Conservation (phyloP, 2,888 invertebrate genomes). For the Sarcophaga rosellei region DNA sequence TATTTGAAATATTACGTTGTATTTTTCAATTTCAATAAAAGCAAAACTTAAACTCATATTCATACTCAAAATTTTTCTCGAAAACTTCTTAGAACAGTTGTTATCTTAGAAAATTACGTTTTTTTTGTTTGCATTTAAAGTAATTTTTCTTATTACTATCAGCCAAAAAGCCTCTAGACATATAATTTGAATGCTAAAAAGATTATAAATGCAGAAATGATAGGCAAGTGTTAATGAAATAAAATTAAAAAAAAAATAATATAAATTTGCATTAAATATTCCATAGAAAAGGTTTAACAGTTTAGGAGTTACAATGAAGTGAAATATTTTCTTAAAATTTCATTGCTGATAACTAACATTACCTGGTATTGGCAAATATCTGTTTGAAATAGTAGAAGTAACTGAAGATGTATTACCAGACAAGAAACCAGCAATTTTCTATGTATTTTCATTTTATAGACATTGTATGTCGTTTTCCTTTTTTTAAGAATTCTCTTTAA, state of each 20-base stretch:
- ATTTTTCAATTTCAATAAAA: no score
- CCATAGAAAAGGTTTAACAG: no score
- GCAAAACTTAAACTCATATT: no score
- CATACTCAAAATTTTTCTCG: not conserved
- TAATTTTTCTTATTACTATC: not conserved
- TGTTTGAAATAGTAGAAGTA: slow-evolving; percentile 1
- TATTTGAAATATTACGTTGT: no score
- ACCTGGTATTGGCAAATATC: slow-evolving; percentile 18
- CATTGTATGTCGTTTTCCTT: slow-evolving; percentile 10
- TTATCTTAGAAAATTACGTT: not conserved
- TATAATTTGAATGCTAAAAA: not conserved
- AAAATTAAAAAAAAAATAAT: no score
- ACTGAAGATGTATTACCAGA: not conserved
- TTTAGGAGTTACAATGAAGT: no score
- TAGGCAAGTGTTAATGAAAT: no score
- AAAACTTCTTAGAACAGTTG: not conserved
- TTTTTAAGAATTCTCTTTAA: slow-evolving; percentile 38
- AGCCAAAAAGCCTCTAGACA: not conserved
- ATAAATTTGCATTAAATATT: no score
- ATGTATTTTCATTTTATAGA: slow-evolving; percentile 3
- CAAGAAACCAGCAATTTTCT: slow-evolving; percentile 48
- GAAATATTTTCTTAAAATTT: not conserved
- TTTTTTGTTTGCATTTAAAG: not conserved
- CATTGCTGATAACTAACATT: not conserved
- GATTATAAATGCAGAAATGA: not conserved